Evolutionary conservation across 2,888 invertebrate genomes (phyloP), one percentile per base, ranked within the genome.

Genomic region (Amphipoea lucens): DNA sequence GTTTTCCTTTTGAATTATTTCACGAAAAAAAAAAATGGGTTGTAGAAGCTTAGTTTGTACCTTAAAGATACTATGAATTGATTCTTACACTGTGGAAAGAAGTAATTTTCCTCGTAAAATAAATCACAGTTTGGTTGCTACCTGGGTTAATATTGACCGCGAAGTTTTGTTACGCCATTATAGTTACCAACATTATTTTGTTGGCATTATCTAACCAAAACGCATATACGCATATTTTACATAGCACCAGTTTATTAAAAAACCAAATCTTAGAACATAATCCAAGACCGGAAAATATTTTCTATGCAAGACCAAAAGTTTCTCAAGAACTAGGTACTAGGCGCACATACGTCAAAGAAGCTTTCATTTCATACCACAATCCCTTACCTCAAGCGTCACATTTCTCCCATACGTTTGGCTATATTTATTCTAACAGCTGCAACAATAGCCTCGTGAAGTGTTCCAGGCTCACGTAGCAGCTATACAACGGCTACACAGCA

Each of bases 51-150:
- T 11, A 40, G 51, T 51, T 29, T 29, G 48, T n/a, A 70, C 5
- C 42, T 20, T 60, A 51, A 40, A 69, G 40, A 71, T 48, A 9
- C 40, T 20, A 42, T 17, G 62, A 62, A 62, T 71, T 67, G 62
- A 72, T 51, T 77, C 40, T 57, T 54, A 11, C n/a, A 29, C 12
- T 66, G n/a, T 11, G 9, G 20, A 29, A 73, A 70, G 36, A 81
- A 62, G 40, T 54, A 45, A 75, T 75, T 83, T 80, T 80, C 80
- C 67, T 70, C 70, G 29, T 72, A 45, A 71, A 78, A 82, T 86
- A 84, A 85, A 87, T 76, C 83, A 81, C 78, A 85, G 81, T 79
- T 87, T 76, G 83, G 75, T 87, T 79, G 62, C 54, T 81, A 81
- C 72, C 83, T 65, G 36, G 79, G 83, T 73, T 87, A 87, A 81